Percentiles rank a stretch among this genome's conserved stretches.
Evolutionary conservation across 2,113 vertebrate species (phyloP).

Genomic region (Prionailurus bengalensis): DNA sequence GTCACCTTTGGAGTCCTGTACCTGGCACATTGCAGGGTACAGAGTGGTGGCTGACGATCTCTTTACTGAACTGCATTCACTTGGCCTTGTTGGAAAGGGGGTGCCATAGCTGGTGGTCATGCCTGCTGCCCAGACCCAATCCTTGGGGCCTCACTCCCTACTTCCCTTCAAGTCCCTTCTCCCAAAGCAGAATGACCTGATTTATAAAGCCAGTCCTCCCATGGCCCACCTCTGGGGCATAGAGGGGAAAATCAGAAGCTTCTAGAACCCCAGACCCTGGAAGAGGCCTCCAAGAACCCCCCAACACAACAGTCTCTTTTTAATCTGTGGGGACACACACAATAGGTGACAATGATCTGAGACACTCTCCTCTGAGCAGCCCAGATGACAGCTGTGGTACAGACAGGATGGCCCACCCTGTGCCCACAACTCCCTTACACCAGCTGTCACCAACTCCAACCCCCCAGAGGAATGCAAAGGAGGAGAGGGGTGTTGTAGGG

Average conservation of each 20-base stretch:
- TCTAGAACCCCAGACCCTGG: background rate
- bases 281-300: background rate
- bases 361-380: background rate
- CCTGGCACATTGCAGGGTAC: background rate
- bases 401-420: background rate
- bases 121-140: background rate
- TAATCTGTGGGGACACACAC: background rate
- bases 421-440: background rate
- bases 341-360: background rate
- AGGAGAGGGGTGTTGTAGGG: background rate
- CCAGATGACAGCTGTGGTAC: background rate
- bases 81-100: constrained; percentile 9
- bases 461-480: constrained; percentile 20
- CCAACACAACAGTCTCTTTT: background rate
- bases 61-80: background rate
- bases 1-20: background rate
- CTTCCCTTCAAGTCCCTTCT: background rate
- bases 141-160: background rate
- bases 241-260: constrained; percentile 37
- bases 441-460: background rate
- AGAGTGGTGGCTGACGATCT: background rate
- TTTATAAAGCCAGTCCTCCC: background rate
- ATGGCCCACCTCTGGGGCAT: background rate
- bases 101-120: background rate
- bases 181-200: background rate